Base-by-base conservation (phyloP, 2,888 invertebrate species). In the Apantesis nais region DNA sequence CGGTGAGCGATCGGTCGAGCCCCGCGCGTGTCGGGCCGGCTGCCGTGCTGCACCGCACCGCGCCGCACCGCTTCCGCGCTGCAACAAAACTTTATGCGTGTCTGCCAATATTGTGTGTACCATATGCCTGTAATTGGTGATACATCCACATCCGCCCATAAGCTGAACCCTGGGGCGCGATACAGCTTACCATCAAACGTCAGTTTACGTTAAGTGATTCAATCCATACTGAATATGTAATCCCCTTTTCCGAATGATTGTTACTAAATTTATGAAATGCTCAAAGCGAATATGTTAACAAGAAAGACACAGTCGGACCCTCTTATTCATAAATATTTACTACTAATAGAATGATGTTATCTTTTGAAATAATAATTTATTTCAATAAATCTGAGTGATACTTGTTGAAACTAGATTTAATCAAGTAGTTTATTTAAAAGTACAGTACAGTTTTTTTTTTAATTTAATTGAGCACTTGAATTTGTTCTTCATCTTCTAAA, bases 1-100 rank as follows among this genome's bases (percentile, higher is more conserved):
- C 73, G 72, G 67, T 62, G 65, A 70, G 71, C 76, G 67, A 29
- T 41, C 66, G 70, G 74, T 69, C 72, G 76, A 72, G 68, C 74
- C 73, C 72, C 71, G 73, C 68, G 65, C 71, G 71, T 71, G 66
- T 68, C 67, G 72, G 73, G 19, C 64, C 70, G 74, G 68, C 41
- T 62, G 29, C 19, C 41, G 41, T 62, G 11, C 41, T 62, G 66
- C 65, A 72, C 73, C 84, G 71, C 74, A 29, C 52, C 55, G 71
- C 68, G 2, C 52, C 60, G 52, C 39, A 86, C 83, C 82, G 71
- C 75, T 76, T 80, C 83, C 82, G 84, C 81, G 84, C 84, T 81
- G 79, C 85, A 82, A 82, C 81, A 74, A 87, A 88, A 89, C 88
- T 89, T 84, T 86, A 83, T 88, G 86, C 86, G 84, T 85, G 86